Conservation (phyloP, 2,113 vertebrate species). For the Cnemophilus loriae region DNA sequence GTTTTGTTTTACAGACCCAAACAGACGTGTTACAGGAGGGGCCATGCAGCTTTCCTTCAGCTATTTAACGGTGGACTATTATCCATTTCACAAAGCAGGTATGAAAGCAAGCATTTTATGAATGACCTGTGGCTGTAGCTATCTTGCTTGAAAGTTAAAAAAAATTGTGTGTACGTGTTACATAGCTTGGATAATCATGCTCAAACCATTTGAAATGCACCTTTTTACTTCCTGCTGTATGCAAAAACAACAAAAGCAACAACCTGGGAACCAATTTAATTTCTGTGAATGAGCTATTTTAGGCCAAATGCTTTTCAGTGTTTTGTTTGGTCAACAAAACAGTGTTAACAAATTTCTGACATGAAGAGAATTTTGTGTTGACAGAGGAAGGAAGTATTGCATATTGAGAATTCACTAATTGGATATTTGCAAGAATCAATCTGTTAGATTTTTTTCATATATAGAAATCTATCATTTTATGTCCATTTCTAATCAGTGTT, state of each 20-base stretch:
- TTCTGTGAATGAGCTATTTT: not conserved
- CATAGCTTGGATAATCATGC: not conserved
- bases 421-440: not conserved
- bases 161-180: not conserved
- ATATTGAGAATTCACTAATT: not conserved
- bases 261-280: not conserved
- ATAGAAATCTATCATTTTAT: not conserved
- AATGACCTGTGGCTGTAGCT: not conserved
- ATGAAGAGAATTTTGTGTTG: not conserved
- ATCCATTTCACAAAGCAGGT: slow-evolving; percentile 97
- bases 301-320: not conserved
- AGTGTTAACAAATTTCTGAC: not conserved
- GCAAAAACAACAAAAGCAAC: not conserved
- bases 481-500: not conserved
- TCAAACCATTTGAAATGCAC: not conserved
- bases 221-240: not conserved
- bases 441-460: not conserved
- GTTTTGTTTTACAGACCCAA: slow-evolving; percentile 73
- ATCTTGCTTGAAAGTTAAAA: not conserved
- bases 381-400: not conserved
- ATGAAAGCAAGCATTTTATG: not conserved
- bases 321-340: not conserved
- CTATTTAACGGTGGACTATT: slow-evolving; percentile 92
- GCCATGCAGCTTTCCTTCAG: slow-evolving; percentile 98
- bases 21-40: slow-evolving; percentile 87